A percentile compares a stretch with the other conserved stretches of the same genome.
Evolutionary conservation across 2,113 vertebrate genomes (phyloP).

Genomic region (Pseudorhombus dupliciocellatus): DNA sequence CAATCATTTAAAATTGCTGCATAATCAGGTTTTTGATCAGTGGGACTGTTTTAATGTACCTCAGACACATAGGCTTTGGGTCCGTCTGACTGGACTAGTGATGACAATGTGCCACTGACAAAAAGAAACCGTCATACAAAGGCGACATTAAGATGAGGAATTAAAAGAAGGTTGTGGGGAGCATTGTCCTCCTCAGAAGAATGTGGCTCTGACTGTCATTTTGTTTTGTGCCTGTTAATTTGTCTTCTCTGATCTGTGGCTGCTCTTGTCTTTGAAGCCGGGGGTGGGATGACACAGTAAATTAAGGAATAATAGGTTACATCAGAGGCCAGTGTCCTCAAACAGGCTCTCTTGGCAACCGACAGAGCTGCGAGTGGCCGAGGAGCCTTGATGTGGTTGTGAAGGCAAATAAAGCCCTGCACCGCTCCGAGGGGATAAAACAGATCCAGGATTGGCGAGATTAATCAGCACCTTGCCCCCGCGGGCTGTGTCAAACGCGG

Average conservation of each 20-base stretch:
- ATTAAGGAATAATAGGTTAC: slow-evolving; percentile 29
- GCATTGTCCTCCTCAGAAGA: neutral
- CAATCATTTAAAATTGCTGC: no score
- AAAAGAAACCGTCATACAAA: neutral
- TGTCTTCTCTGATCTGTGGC: neutral
- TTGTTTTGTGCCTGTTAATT: neutral
- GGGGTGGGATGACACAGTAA: slow-evolving; percentile 26
- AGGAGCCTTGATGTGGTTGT: slow-evolving; percentile 54
- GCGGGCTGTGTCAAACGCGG: neutral
- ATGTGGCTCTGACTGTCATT: neutral
- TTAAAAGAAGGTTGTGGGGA: no score
- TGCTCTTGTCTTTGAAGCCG: slow-evolving; percentile 43
- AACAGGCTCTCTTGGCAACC: slow-evolving; percentile 69
- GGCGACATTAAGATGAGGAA: neutral
- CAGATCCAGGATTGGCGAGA: neutral
- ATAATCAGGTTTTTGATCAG: no score
- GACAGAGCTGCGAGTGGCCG: slow-evolving; percentile 28
- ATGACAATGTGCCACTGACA: neutral
- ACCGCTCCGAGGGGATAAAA: slow-evolving; percentile 14
- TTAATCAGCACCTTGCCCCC: slow-evolving; percentile 9
- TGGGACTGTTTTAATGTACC: no score
- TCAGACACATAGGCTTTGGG: no score
- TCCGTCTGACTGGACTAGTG: no score
- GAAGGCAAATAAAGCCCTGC: slow-evolving; percentile 15
- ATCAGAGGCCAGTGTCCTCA: slow-evolving; percentile 54